Conservation (phyloP, 2,113 vertebrate genomes). For the Ceuthmochares aereus region DNA sequence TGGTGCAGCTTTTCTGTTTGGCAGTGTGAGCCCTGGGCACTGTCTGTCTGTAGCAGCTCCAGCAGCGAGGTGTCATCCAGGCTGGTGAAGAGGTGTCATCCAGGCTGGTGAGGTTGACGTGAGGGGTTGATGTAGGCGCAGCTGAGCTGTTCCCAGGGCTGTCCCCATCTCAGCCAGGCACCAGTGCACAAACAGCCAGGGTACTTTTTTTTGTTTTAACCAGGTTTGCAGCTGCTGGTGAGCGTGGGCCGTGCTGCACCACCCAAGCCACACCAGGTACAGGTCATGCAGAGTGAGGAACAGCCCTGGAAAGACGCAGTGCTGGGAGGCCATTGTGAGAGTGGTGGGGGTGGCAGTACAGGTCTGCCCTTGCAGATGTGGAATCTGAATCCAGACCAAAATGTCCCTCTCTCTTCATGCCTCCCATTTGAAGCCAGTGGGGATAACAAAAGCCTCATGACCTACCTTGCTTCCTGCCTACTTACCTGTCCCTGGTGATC, state of each 20-base stretch:
- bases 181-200: no score
- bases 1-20: background rate
- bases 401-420: background rate
- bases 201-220: background rate
- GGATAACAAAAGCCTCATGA: background rate
- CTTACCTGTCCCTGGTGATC: no score
- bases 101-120: fast-evolving
- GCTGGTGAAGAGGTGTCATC: background rate
- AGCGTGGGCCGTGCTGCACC: fast-evolving
- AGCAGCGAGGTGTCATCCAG: background rate
- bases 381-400: background rate
- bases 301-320: fast-evolving
- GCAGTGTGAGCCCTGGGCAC: background rate
- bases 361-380: background rate
- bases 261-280: background rate
- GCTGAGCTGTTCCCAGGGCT: background rate
- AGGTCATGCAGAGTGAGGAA: fast-evolving
- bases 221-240: background rate
- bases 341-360: background rate
- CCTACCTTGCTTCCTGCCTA: background rate
- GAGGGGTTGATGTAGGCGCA: fast-evolving
- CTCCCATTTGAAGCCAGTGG: background rate
- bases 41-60: background rate
- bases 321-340: background rate
- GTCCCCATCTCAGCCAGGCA: fast-evolving